Evolutionary conservation across 2,797 vertebrate genomes (phyloP).

Genomic region (Odontamblyopus lacepedii): DNA sequence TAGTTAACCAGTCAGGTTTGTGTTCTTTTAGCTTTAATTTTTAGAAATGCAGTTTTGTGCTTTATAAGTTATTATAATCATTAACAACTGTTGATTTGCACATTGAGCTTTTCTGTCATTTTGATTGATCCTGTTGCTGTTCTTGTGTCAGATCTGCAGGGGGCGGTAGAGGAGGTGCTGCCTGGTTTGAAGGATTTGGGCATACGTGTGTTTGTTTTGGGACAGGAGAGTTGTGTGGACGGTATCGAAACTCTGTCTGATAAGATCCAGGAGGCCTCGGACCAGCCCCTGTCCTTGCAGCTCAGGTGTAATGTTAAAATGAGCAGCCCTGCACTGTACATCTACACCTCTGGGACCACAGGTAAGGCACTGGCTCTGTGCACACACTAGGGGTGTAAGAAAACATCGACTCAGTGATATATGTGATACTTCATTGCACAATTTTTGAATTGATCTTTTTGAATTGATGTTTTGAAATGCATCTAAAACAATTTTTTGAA

Average conservation of each 20-base stretch:
- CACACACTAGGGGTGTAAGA: no score
- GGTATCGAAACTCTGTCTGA: constrained; percentile 78
- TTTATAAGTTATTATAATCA: no score
- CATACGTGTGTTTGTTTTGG: constrained; percentile 75
- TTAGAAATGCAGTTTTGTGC: no score
- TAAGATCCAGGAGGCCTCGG: constrained; percentile 79
- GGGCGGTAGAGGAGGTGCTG: constrained; percentile 82
- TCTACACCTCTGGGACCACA: constrained; percentile 94
- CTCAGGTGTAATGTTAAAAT: constrained; percentile 75
- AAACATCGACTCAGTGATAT: no score
- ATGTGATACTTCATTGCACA: no score
- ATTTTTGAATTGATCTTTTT: no score
- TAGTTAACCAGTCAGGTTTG: no score
- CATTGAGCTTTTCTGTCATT: neutral
- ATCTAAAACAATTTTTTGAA: no score
- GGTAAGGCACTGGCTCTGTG: constrained; percentile 67
- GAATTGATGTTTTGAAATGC: no score
- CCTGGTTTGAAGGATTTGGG: constrained; percentile 76
- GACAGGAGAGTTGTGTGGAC: constrained; percentile 66
- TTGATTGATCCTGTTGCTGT: neutral
- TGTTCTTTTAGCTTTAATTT: no score
- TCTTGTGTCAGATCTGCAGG: constrained; percentile 72
- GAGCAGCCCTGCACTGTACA: constrained; percentile 81
- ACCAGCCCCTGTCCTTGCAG: constrained; percentile 73
- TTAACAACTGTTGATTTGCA: neutral